These are phyloP conservation scores for Stenodera caucasica DNA, from an alignment of 2,888 invertebrate genomes.

Conservation along the genomic window DNA sequence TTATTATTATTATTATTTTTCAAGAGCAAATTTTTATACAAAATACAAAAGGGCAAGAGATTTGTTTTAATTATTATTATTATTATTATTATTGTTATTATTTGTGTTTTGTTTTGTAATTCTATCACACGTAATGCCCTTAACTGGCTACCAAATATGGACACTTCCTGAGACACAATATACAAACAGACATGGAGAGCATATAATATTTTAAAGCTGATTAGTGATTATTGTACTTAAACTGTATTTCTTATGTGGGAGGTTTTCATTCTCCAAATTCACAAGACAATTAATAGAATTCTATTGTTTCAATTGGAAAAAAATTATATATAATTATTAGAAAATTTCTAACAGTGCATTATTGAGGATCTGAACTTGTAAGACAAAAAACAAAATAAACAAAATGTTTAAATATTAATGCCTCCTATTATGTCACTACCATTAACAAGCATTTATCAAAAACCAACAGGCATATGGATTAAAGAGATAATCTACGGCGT, in stretches of 20 bases:
- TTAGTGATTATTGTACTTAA: slow-evolving; percentile 50
- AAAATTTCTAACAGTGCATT: no score
- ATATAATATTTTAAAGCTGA: slow-evolving; percentile 45
- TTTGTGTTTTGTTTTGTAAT: slow-evolving; percentile 22
- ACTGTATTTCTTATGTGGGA: slow-evolving; percentile 35
- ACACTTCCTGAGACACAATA: slow-evolving; percentile 45
- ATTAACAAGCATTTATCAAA: slow-evolving; percentile 46
- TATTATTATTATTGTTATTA: no score
- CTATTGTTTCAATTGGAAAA: no score
- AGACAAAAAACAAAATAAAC: no score
- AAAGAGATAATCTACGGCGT: slow-evolving; percentile 2
- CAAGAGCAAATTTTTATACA: slow-evolving; percentile 22
- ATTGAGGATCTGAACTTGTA: no score
- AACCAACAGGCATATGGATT: slow-evolving; percentile 2
- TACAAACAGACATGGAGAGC: slow-evolving; percentile 38
- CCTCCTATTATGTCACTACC: slow-evolving; percentile 43
- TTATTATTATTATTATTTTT: no score
- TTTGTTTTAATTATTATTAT: neutral
- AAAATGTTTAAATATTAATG: slow-evolving; percentile 39
- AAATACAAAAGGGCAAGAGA: slow-evolving; percentile 25
- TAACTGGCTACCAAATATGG: slow-evolving; percentile 42
- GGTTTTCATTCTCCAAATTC: no score
- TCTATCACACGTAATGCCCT: slow-evolving; percentile 27
- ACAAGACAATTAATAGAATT: no score
- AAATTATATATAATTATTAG: no score